Evolutionary conservation across 2,888 invertebrate genomes (phyloP).

Genomic region (Anthrax anthrax): DNA sequence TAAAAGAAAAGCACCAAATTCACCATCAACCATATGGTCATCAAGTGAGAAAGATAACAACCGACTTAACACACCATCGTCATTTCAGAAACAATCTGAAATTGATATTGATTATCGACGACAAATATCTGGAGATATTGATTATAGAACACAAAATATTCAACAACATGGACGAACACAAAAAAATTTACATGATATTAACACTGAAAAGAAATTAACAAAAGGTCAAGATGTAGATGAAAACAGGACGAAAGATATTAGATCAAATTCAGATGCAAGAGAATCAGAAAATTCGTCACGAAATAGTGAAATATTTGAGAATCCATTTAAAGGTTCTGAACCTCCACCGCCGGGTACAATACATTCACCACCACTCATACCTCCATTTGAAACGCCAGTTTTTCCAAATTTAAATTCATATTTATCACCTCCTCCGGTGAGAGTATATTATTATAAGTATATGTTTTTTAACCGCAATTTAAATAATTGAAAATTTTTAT

Average conservation of each 20-base stretch:
- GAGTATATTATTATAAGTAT: too few species aligned
- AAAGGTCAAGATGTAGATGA: background rate
- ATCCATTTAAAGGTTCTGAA: background rate
- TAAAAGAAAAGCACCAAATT: slow-evolving; percentile 8
- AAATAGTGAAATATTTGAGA: background rate
- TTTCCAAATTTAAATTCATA: slow-evolving; percentile 6
- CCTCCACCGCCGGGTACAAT: slow-evolving; percentile 13
- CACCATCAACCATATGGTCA: too few species aligned
- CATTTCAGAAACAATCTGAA: background rate
- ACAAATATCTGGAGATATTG: background rate
- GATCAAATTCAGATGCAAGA: background rate
- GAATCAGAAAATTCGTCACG: background rate
- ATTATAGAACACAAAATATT: background rate
- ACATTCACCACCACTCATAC: slow-evolving; percentile 18
- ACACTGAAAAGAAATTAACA: background rate
- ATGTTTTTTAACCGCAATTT: too few species aligned
- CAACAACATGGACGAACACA: background rate
- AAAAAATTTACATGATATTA: background rate
- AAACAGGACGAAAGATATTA: background rate
- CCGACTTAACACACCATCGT: background rate
- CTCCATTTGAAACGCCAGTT: slow-evolving; percentile 10
- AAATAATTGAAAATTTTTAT: too few species aligned
- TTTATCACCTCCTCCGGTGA: background rate
- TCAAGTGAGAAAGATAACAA: background rate
- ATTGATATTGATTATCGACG: slow-evolving; percentile 1